Conservation (phyloP, 2,113 vertebrate genomes). For the Holacanthus passer region DNA sequence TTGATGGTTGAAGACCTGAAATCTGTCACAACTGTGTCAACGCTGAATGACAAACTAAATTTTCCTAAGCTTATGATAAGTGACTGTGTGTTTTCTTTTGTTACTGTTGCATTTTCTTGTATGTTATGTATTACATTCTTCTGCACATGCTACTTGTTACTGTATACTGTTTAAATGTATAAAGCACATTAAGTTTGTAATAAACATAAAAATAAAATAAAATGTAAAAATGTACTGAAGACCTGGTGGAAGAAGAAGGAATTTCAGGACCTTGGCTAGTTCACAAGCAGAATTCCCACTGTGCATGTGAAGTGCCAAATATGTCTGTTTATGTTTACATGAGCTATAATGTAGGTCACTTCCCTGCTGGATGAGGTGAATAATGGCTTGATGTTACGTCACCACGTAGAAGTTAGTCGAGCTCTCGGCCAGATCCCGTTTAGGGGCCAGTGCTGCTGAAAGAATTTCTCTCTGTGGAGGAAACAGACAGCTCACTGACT, state of each 20-base stretch:
- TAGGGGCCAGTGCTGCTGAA: conserved; percentile 61
- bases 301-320: conserved; percentile 8
- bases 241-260: background rate
- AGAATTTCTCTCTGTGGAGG: conserved; percentile 68
- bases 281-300: conserved; percentile 12
- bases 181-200: background rate
- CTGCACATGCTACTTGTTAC: background rate
- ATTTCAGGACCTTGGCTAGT: conserved; percentile 51
- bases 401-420: conserved; percentile 35
- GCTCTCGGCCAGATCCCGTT: conserved; percentile 35
- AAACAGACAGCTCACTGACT: conserved; percentile 80
- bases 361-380: conserved; percentile 21
- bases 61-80: background rate
- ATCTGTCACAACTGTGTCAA: background rate
- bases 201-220: background rate
- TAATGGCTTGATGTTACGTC: conserved; percentile 35
- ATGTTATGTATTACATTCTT: background rate
- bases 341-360: conserved; percentile 7
- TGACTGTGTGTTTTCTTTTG: background rate
- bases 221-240: background rate
- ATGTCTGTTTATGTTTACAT: conserved; percentile 9
- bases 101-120: background rate
- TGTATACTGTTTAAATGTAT: background rate
- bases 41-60: background rate
- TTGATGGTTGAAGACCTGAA: background rate